phyloP scores from a whole-genome alignment of 92 coral and sea anemone genomes.

The Actinostola sp. region DNA sequence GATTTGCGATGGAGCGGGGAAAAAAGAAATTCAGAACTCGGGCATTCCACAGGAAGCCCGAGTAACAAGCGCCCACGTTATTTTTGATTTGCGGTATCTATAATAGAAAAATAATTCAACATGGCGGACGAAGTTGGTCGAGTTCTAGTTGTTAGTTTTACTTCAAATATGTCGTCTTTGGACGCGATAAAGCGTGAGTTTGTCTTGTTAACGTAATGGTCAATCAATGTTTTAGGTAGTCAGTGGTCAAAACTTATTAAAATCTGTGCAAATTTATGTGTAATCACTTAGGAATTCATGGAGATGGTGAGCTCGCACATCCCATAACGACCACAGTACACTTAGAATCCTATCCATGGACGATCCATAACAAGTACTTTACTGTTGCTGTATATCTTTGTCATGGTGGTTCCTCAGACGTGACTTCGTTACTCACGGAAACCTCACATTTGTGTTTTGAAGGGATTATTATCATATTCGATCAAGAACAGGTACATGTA shows the following conservation, averaged over 20 bases:
- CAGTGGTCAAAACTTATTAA: conserved; percentile 19
- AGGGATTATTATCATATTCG: conserved; percentile 70
- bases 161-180: conserved; percentile 58
- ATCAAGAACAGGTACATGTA: conserved; percentile 66
- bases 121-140: conserved; percentile 87
- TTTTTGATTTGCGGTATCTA: too few species aligned
- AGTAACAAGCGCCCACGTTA: too few species aligned
- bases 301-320: conserved; percentile 34
- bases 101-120: conserved; percentile 56
- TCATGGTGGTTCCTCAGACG: conserved; percentile 46
- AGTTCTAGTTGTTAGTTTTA: conserved; percentile 74
- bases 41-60: too few species aligned
- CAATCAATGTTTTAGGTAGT: not conserved
- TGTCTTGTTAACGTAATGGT: not conserved
- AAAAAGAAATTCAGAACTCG: too few species aligned
- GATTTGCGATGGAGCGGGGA: too few species aligned
- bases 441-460: conserved; percentile 54
- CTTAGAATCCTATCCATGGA: conserved; percentile 73
- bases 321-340: conserved; percentile 31
- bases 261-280: too few species aligned
- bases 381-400: conserved; percentile 68
- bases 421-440: conserved; percentile 27
- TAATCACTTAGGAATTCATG: conserved; percentile 36
- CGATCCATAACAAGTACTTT: conserved; percentile 84
- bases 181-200: conserved; percentile 78